These are phyloP conservation scores for Lemur catta DNA, from an alignment of 2,797 vertebrate species.

Conservation along the genomic window DNA sequence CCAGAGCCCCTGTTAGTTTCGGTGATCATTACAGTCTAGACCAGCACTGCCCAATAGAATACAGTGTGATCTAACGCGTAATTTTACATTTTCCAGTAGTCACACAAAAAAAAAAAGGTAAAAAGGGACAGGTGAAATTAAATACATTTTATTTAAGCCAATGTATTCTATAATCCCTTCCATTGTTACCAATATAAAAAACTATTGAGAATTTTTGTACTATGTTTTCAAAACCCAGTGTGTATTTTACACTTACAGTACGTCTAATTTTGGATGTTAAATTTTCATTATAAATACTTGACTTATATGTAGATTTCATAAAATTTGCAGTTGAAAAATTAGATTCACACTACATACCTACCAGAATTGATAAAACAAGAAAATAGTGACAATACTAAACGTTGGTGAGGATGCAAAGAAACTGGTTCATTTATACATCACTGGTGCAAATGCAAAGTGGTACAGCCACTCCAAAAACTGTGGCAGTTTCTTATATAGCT, in stretches of 20 bases:
- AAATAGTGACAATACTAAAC: background rate
- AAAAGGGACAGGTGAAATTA: background rate
- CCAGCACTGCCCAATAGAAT: background rate
- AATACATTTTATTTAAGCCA: background rate
- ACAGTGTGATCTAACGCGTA: background rate
- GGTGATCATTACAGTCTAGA: background rate
- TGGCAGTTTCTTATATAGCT: background rate
- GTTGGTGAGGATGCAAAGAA: background rate
- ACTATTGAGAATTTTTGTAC: background rate
- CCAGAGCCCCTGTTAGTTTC: background rate
- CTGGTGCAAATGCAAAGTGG: background rate
- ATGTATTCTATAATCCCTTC: background rate
- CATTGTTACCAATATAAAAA: background rate
- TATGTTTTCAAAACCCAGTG: background rate
- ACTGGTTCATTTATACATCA: background rate
- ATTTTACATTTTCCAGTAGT: background rate
- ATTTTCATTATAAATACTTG: background rate
- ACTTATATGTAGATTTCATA: background rate
- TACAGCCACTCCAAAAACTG: background rate
- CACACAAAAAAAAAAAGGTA: background rate
- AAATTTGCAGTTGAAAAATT: background rate
- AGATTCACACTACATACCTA: background rate
- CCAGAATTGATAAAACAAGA: background rate
- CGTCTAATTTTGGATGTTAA: background rate
- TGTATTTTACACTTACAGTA: background rate